Conservation (phyloP, 2,113 vertebrate species). For the Leucosticte australis region DNA sequence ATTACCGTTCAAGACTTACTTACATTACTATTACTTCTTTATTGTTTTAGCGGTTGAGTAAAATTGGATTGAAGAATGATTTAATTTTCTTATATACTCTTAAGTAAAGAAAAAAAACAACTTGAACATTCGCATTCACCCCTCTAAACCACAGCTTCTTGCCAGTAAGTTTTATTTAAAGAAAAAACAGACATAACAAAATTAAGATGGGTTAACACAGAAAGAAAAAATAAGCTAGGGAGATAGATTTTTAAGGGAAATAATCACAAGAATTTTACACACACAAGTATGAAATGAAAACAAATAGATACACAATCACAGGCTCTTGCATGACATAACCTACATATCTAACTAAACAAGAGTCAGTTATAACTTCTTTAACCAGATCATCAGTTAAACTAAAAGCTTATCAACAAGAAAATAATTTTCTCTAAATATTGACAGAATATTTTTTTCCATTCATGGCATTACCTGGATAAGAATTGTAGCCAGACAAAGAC, state of each 20-base stretch:
- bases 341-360: not conserved
- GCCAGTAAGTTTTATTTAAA: not conserved
- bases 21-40: not conserved
- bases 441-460: conserved; percentile 1
- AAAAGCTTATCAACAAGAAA: not conserved
- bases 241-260: not conserved
- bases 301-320: not conserved
- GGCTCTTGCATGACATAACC: not conserved
- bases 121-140: not conserved
- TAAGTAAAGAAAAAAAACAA: not conserved
- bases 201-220: not conserved
- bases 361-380: not conserved
- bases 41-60: not conserved
- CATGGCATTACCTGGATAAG: not conserved
- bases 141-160: not conserved
- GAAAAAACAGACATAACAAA: not conserved
- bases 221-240: not conserved
- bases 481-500: not conserved
- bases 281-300: not conserved
- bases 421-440: not conserved
- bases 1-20: not conserved
- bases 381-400: not conserved
- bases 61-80: not conserved
- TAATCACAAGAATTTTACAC: not conserved
- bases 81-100: not conserved